These are phyloP conservation scores for Chinchilla lanigera DNA, from an alignment of 2,113 vertebrate genomes.

Conservation along the genomic window DNA sequence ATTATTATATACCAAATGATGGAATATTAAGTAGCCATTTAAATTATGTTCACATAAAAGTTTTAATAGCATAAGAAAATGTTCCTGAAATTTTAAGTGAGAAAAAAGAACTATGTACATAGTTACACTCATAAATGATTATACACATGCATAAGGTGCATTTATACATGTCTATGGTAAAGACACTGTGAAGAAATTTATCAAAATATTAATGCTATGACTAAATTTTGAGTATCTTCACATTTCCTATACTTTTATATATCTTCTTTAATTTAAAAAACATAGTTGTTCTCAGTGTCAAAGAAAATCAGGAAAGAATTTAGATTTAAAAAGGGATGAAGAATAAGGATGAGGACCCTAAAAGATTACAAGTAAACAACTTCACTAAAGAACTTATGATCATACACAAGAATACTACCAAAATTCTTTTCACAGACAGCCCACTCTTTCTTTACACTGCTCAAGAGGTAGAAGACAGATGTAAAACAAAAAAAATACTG, in stretches of 20 bases:
- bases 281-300: conserved; percentile 28
- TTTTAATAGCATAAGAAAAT: conserved; percentile 59
- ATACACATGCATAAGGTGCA: neutral
- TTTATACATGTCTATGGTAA: neutral
- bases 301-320: conserved; percentile 31
- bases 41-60: conserved; percentile 61
- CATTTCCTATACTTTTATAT: neutral
- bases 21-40: conserved; percentile 30
- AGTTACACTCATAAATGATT: conserved; percentile 13
- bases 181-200: neutral
- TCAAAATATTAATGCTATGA: conserved; percentile 55
- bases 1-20: conserved; percentile 41
- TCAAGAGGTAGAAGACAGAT: neutral
- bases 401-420: neutral
- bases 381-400: neutral
- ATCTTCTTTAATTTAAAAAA: conserved; percentile 30
- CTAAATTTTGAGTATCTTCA: conserved; percentile 40
- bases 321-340: conserved; percentile 4
- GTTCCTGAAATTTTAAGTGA: conserved; percentile 39
- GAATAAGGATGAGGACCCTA: neutral
- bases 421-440: conserved; percentile 16
- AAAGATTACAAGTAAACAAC: neutral
- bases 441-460: neutral
- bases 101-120: conserved; percentile 22
- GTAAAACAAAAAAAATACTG: neutral